Base-by-base conservation (phyloP, 2,797 vertebrate genomes). In the Anguilla pacifica region DNA sequence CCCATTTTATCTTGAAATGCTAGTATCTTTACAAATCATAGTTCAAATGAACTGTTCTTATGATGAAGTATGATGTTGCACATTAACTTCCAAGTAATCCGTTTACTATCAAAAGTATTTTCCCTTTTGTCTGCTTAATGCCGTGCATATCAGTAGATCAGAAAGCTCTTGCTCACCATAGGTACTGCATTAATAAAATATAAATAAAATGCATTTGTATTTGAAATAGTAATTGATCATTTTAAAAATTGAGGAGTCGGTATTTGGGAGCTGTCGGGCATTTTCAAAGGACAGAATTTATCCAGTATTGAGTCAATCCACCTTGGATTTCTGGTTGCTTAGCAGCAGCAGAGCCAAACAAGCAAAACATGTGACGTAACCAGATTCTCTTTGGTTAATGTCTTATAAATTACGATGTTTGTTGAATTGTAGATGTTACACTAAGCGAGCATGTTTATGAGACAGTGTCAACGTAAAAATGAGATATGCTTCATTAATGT, bases 291-390 rank as follows among this genome's bases (percentile, higher is more conserved):
- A 79, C 77, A 15, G 28, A 13, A 15, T 53, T 72, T 28, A 82
- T 81, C 85, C 35, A 88, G 85, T 87, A 46, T 53, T 87, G 87
- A 77, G 61, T 59, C 51, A 59, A 59, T 19, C 39, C 6, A 46
- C 43, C 43, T 46, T 46, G 43, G 31, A 11, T 55, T 10, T 55
- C 61, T 57, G 67, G 94, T 95, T 95, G 94, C 91, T 89, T 94
- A 86, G 93, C 91, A 95, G 92, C 95, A 84, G 0, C 79, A 53
- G 70, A 90, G 10, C 86, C 72, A 94, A 95, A 95, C 94, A 95
- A 0, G 10, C 46, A 82, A n/a, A 82, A 49, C 9, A 6, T 7
- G 43, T 82, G 22, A 51, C 28, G 46, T 82, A 51, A 49, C 25
- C 46, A 46, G 22, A 10, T n/a, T 49, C 22, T 82, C 39, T 51